Percentiles rank a stretch among this genome's conserved stretches.
Evolutionary conservation across 2,797 vertebrate genomes (phyloP).

Genomic region (Emys orbicularis): DNA sequence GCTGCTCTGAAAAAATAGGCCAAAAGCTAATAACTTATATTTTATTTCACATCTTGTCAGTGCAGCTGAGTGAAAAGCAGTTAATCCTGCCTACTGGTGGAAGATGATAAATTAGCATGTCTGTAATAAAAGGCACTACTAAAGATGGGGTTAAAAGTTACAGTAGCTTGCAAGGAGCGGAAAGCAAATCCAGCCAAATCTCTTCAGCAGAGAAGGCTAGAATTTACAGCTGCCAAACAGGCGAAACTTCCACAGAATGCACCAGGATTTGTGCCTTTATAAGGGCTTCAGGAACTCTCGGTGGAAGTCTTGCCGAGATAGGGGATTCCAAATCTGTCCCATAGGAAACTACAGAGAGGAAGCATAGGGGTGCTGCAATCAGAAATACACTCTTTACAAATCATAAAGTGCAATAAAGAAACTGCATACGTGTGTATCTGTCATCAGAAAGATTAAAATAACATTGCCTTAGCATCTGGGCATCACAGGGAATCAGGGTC

Average conservation of each 20-base stretch:
- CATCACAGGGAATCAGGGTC: neutral
- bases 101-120: neutral
- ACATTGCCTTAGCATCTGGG: neutral
- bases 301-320: conserved; percentile 25
- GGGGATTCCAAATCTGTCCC: neutral
- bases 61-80: neutral
- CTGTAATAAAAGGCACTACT: neutral
- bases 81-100: neutral
- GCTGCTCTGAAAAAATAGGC: neutral
- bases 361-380: neutral
- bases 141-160: neutral
- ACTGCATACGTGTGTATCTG: neutral
- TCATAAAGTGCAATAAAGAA: neutral
- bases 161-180: neutral
- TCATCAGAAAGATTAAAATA: neutral
- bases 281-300: conserved; percentile 54
- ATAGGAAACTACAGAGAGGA: conserved; percentile 58
- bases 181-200: conserved; percentile 15
- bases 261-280: conserved; percentile 53
- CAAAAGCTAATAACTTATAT: neutral
- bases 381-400: neutral
- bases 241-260: conserved; percentile 36
- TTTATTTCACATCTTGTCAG: neutral
- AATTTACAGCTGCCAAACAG: conserved; percentile 41
- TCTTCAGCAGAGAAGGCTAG: conserved; percentile 6